Conservation (phyloP, 2,797 vertebrate species). For the Pipistrellus nathusii region DNA sequence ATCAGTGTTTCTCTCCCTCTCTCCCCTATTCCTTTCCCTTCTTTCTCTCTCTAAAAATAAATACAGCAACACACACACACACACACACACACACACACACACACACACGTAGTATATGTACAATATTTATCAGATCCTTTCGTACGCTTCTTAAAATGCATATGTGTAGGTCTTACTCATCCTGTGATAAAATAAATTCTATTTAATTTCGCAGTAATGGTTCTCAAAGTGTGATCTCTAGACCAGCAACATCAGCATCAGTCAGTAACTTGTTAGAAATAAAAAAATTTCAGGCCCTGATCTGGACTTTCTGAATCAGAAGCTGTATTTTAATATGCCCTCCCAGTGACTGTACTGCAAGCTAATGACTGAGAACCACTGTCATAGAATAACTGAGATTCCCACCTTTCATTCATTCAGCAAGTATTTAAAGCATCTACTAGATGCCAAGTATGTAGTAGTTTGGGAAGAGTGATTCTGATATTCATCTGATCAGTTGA, state of each 20-base stretch:
- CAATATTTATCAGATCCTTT: no score
- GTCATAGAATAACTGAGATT: not conserved
- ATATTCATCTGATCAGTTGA: not conserved
- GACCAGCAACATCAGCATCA: not conserved
- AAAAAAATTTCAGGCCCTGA: not conserved
- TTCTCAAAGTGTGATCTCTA: not conserved
- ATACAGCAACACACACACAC: no score
- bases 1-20: not conserved
- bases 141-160: no score
- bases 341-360: not conserved
- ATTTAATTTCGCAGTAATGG: not conserved
- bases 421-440: not conserved
- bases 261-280: not conserved
- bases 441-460: not conserved
- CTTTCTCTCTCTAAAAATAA: not conserved
- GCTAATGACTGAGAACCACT: not conserved
- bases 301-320: not conserved
- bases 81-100: no score
- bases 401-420: not conserved
- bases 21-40: not conserved
- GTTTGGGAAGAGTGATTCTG: not conserved
- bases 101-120: no score
- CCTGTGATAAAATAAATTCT: not conserved
- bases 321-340: not conserved
- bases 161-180: not conserved